Percentiles rank a stretch among this genome's conserved stretches.
These are phyloP conservation scores for Momotus momota DNA, from an alignment of 2,797 vertebrate species.

Conservation along the genomic window DNA sequence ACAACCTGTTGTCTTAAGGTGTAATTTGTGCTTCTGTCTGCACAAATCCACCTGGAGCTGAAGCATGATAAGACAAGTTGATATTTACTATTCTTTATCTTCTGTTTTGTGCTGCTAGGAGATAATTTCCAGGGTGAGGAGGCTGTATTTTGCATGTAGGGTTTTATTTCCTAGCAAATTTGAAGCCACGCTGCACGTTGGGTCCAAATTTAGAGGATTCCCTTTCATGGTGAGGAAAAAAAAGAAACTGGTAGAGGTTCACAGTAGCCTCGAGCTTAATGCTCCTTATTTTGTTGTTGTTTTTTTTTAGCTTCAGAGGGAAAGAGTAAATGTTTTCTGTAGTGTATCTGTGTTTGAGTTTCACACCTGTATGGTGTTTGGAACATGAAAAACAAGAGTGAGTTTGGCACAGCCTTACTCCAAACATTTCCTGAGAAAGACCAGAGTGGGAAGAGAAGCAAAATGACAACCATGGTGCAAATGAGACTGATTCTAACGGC, in stretches of 20 bases:
- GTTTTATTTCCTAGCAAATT: neutral
- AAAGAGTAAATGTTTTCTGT: neutral
- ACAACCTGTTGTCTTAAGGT: neutral
- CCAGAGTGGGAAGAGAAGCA: neutral
- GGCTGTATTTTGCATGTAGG: neutral
- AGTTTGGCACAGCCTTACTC: neutral
- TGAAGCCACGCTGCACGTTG: neutral
- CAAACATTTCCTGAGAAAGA: neutral
- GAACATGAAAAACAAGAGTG: neutral
- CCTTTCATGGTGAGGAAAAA: neutral
- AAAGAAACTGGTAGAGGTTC: neutral
- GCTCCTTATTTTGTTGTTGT: neutral
- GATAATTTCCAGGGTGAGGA: neutral
- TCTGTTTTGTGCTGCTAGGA: slow-evolving; percentile 49
- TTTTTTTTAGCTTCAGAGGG: neutral
- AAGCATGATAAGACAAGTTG: slow-evolving; percentile 62
- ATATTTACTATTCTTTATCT: slow-evolving; percentile 31
- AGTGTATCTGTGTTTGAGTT: fast-evolving
- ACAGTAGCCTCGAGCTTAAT: neutral
- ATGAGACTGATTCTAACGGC: neutral
- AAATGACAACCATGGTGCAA: neutral
- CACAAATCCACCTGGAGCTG: neutral
- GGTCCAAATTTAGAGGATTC: neutral
- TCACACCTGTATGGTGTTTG: neutral
- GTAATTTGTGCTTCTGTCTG: slow-evolving; percentile 33